Percentiles rank a stretch among this genome's conserved stretches.
These are phyloP conservation scores for Sycon ciliatum DNA, from an alignment of 37 sponge, comb jelly and placozoan genomes.

Conservation along the genomic window DNA sequence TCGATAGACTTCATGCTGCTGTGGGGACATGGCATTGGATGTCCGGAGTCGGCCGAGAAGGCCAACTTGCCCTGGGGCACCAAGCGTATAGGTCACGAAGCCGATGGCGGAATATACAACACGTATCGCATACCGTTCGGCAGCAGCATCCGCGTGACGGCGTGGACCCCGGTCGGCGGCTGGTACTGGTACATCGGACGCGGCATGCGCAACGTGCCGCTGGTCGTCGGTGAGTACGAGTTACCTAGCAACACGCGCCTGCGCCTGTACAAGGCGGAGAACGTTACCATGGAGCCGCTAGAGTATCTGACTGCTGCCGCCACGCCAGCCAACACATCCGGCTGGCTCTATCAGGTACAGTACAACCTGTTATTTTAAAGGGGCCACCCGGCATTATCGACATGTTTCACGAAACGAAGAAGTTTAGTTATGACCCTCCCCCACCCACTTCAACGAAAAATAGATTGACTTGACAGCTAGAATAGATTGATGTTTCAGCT, in stretches of 20 bases:
- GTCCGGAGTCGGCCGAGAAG: slow-evolving; percentile 2
- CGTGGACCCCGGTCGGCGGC: slow-evolving; percentile 29
- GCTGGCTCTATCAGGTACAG: slow-evolving; percentile 47
- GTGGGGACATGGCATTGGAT: slow-evolving; percentile 61
- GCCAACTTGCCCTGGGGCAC: slow-evolving; percentile 55
- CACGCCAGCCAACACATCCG: slow-evolving; percentile 20
- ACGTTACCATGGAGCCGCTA: slow-evolving; percentile 19
- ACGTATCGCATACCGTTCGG: slow-evolving; percentile 56
- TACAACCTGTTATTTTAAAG: too few species aligned
- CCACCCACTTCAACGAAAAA: too few species aligned
- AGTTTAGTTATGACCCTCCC: too few species aligned
- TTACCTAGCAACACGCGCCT: slow-evolving; percentile 54
- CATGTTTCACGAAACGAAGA: too few species aligned
- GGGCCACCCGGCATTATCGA: too few species aligned
- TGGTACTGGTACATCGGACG: slow-evolving; percentile 62
- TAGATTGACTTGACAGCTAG: too few species aligned
- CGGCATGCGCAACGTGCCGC: slow-evolving; percentile 60
- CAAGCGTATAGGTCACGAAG: slow-evolving; percentile 35
- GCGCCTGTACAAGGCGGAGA: slow-evolving; percentile 49
- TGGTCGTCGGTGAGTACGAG: slow-evolving; percentile 49
- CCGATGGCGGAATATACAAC: slow-evolving; percentile 44
- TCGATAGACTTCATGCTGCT: slow-evolving; percentile 53
- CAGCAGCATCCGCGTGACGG: slow-evolving; percentile 51
- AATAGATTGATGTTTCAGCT: too few species aligned
- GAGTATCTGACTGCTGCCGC: slow-evolving; percentile 49